Conservation (phyloP, 2,888 invertebrate species). For the Hedya salicella region DNA sequence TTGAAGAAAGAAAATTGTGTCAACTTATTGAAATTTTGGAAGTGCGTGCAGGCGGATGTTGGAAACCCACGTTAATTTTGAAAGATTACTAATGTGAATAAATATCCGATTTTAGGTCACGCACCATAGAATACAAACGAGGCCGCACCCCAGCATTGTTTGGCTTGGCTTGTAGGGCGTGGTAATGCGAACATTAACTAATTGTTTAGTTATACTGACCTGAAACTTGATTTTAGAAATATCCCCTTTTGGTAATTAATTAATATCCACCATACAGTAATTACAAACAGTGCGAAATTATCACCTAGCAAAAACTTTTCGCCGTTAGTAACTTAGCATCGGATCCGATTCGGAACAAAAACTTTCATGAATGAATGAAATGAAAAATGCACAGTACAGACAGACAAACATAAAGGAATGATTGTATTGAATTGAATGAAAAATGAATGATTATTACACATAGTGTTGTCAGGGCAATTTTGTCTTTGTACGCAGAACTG, state of each 20-base stretch:
- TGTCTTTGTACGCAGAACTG: no score
- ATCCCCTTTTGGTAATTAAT: no score
- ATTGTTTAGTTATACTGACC: constrained; percentile 19
- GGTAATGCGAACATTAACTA: constrained; percentile 21
- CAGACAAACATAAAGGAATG: neutral
- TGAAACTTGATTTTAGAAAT: constrained; percentile 8
- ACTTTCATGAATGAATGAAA: neutral
- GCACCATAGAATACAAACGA: constrained; percentile 27
- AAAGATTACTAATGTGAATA: neutral
- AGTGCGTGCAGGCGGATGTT: neutral
- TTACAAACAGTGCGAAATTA: neutral
- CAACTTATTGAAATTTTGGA: constrained; percentile 13
- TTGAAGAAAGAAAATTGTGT: constrained; percentile 65
- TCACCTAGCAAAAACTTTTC: neutral
- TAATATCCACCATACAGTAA: neutral
- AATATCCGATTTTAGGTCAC: constrained; percentile 30
- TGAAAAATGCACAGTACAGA: neutral
- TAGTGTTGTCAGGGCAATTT: no score
- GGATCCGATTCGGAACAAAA: neutral
- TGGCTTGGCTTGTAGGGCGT: constrained; percentile 29
- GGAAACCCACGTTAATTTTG: no score
- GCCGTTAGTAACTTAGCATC: neutral
- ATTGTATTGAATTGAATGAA: no score
- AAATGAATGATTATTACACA: no score
- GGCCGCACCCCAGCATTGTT: constrained; percentile 33